Evolutionary conservation across 2,888 invertebrate species (phyloP).

Genomic region (Mythimna impura): DNA sequence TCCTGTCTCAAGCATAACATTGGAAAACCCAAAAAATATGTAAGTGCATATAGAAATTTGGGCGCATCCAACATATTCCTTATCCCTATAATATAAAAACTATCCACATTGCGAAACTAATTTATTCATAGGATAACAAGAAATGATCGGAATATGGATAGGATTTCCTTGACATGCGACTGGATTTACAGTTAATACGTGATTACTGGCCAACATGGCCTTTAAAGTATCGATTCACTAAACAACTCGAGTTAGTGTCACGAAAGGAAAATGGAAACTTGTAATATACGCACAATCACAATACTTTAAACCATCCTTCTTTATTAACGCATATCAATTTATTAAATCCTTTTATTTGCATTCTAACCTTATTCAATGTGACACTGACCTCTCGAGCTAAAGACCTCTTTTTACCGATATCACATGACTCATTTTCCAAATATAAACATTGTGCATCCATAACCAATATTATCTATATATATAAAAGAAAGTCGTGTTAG

Average conservation of each 20-base stretch:
- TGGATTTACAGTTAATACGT: conserved; percentile 58
- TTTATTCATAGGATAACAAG: conserved; percentile 14
- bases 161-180: conserved; percentile 43
- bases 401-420: not conserved
- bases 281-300: conserved; percentile 8
- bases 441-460: conserved; percentile 22
- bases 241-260: conserved; percentile 46
- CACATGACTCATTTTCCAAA: conserved; percentile 31
- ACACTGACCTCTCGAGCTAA: conserved; percentile 31
- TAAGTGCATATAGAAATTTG: not conserved
- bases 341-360: conserved; percentile 8
- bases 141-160: conserved; percentile 8
- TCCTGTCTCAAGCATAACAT: not conserved
- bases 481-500: no score
- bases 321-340: conserved; percentile 9
- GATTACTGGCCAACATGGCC: conserved; percentile 51
- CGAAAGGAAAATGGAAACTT: conserved; percentile 49
- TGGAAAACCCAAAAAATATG: not conserved
- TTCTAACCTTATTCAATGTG: conserved; percentile 15
- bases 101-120: not conserved
- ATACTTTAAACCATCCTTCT: conserved; percentile 10
- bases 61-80: not conserved
- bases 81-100: not conserved
- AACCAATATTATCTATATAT: conserved; percentile 25
- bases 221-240: conserved; percentile 55